Evolutionary conservation across 92 coral and sea anemone genomes (phyloP).

Genomic region (Epizoanthus ramosus): DNA sequence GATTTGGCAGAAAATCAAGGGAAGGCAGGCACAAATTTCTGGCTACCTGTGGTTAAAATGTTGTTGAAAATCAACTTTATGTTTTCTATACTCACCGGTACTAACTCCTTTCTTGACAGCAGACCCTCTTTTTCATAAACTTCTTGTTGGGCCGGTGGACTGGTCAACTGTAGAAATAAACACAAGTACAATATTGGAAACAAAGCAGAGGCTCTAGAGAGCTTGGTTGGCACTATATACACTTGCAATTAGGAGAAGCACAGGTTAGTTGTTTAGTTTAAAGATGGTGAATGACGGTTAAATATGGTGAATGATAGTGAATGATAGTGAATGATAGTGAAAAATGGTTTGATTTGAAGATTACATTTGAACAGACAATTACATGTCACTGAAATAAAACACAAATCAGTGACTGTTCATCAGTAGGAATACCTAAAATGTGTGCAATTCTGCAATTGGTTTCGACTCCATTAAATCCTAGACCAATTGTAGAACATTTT

Average conservation of each 20-base stretch:
- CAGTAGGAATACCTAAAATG: no score
- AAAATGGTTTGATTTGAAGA: background rate
- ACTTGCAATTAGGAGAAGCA: no score
- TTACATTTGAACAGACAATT: no score
- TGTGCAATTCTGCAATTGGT: no score
- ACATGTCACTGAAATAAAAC: no score
- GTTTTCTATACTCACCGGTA: constrained; percentile 47
- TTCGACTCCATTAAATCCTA: no score
- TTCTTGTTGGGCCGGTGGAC: constrained; percentile 34
- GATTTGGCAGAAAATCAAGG: background rate
- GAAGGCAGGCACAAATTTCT: background rate
- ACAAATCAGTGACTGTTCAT: no score
- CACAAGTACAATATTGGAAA: background rate
- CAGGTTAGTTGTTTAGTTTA: constrained; percentile 18
- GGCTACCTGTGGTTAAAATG: background rate
- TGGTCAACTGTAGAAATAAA: constrained; percentile 22
- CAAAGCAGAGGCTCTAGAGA: background rate
- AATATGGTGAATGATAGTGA: background rate
- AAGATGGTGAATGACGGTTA: background rate
- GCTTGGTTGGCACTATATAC: background rate
- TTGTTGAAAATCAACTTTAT: background rate
- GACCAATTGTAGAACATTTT: no score
- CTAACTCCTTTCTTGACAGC: constrained; percentile 72
- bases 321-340: background rate
- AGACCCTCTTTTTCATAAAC: constrained; percentile 81